Evolutionary conservation across 2,888 invertebrate genomes (phyloP).

Genomic region (Nasonia oneida): DNA sequence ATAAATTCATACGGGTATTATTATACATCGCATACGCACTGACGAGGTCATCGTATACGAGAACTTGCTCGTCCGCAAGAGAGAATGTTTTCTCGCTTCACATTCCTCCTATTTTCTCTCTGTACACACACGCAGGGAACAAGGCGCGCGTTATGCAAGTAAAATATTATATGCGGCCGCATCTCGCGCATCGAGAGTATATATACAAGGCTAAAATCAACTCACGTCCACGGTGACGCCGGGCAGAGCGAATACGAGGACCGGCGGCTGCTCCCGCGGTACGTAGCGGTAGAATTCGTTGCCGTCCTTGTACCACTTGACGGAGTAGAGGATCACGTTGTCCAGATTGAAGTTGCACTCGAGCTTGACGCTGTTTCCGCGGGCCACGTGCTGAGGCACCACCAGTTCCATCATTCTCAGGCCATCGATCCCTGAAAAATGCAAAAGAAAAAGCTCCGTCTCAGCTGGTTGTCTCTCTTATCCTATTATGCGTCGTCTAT

Average conservation of each 20-base stretch:
- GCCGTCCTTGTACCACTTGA: conserved; percentile 96
- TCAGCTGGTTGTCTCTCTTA: conserved; percentile 10
- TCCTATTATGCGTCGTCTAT: neutral
- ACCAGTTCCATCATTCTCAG: conserved; percentile 89
- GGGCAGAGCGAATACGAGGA: conserved; percentile 88
- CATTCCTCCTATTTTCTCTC: neutral
- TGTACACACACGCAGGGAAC: neutral
- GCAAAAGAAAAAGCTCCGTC: neutral
- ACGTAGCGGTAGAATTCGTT: conserved; percentile 94
- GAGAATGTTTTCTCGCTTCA: neutral
- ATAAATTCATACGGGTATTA: no score
- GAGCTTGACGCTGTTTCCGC: conserved; percentile 87
- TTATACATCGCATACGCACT: no score
- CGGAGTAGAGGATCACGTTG: conserved; percentile 90
- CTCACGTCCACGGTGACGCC: conserved; percentile 94
- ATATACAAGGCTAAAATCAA: conserved; percentile 65
- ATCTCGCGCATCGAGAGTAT: neutral
- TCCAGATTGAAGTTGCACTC: conserved; percentile 92
- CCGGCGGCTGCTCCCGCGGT: conserved; percentile 90
- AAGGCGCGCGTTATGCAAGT: neutral
- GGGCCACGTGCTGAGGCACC: conserved; percentile 90
- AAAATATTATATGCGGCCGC: neutral
- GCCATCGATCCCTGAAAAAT: conserved; percentile 59
- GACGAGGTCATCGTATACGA: neutral
- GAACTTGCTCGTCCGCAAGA: neutral